Conservation (phyloP, 2,888 invertebrate genomes). For the Axea sp. region DNA sequence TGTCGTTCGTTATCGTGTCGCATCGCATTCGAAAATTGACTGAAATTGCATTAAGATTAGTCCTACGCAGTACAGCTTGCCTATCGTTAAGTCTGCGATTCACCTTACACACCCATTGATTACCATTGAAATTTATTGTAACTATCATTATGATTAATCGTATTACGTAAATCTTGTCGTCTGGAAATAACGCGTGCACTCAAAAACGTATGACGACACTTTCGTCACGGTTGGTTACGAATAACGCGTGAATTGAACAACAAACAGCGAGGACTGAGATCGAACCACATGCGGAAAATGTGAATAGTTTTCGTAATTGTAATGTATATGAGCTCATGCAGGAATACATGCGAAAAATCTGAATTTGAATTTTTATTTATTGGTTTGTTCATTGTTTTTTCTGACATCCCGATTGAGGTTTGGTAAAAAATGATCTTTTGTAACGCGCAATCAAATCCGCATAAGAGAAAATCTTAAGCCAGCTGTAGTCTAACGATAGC, state of each 20-base stretch:
- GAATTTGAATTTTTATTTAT: too few species aligned
- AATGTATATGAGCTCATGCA: conserved; percentile 36
- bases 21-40: conserved; percentile 75
- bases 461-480: conserved; percentile 60
- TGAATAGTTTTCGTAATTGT: conserved; percentile 4
- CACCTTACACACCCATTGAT: conserved; percentile 4
- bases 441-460: conserved; percentile 45
- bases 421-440: conserved; percentile 7
- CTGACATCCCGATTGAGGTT: conserved; percentile 16
- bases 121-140: conserved; percentile 8
- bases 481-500: conserved; percentile 61
- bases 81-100: conserved; percentile 21
- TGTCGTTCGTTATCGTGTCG: conserved; percentile 70
- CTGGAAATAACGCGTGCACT: conserved; percentile 1
- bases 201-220: conserved; percentile 9
- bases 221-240: conserved; percentile 8
- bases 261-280: conserved; percentile 44
- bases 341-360: conserved; percentile 12
- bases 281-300: conserved; percentile 48
- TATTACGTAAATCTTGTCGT: conserved; percentile 1
- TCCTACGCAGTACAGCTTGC: conserved; percentile 20
- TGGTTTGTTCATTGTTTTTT: conserved; percentile 3
- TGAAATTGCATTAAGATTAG: conserved; percentile 67
- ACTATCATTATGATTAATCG: conserved; percentile 2
- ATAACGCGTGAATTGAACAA: conserved; percentile 13